Conservation (phyloP, 2,888 invertebrate species). For the Pandemis heparana region DNA sequence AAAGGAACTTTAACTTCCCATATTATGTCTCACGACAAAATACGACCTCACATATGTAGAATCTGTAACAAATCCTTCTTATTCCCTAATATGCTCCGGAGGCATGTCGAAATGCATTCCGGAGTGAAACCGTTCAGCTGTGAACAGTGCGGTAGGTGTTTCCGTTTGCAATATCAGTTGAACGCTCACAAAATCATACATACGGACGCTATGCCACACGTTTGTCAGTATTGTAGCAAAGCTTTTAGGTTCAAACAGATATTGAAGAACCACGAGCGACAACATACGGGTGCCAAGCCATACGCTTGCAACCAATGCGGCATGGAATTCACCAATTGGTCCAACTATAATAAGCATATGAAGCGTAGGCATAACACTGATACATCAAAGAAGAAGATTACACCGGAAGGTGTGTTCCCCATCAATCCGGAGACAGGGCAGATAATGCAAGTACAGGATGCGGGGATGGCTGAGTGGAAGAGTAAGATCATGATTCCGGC, state of each 20-base stretch:
- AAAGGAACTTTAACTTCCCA: slow-evolving; percentile 78
- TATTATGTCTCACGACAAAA: slow-evolving; percentile 76
- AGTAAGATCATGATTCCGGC: slow-evolving; percentile 75
- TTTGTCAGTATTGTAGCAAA: slow-evolving; percentile 91
- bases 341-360: slow-evolving; percentile 94
- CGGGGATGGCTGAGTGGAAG: slow-evolving; percentile 78
- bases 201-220: slow-evolving; percentile 92
- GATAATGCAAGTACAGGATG: slow-evolving; percentile 69
- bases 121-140: slow-evolving; percentile 77
- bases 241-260: slow-evolving; percentile 92
- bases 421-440: slow-evolving; percentile 77
- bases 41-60: slow-evolving; percentile 72
- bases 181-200: slow-evolving; percentile 91
- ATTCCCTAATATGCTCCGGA: slow-evolving; percentile 75
- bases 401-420: slow-evolving; percentile 82
- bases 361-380: slow-evolving; percentile 88
- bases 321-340: slow-evolving; percentile 92
- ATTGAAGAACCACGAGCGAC: slow-evolving; percentile 89
- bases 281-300: slow-evolving; percentile 90
- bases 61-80: slow-evolving; percentile 78
- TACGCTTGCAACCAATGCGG: slow-evolving; percentile 90
- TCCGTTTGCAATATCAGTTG: slow-evolving; percentile 89
- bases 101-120: slow-evolving; percentile 79
- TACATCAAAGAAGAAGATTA: slow-evolving; percentile 81
- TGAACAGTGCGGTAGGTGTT: slow-evolving; percentile 76